Evolutionary conservation across 1,140 invertebrate species (phyloP), one percentile per base, ranked within the genome.

Genomic region (Drosophila malerkotliana): DNA sequence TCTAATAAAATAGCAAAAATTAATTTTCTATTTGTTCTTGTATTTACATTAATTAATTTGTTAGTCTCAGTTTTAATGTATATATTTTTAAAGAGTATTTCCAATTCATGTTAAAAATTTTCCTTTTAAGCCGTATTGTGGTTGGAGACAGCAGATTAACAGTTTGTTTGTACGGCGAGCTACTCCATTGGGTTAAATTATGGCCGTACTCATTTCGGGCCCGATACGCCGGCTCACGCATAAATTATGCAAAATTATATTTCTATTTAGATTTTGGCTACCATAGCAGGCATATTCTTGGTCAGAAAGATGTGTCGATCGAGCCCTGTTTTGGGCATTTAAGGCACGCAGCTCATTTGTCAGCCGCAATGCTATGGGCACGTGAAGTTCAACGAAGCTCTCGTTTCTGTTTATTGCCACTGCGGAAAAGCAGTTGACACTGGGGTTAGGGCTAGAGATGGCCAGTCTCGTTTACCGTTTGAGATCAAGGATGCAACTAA

Each of bases 161-260:
- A 44, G 72, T 62, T 72, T 55, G 44, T 44, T 59, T 56, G 45
- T 52, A 68, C 24, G 26, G 21, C 54, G 10, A 34, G 41, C 41
- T 37, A 24, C 57, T 64, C 66, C 51, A 49, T 63, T 52, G 52
- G 26, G 21, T 63, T 59, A 58, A 67, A 28, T 63, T 69, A 63
- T 74, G 47, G 62, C 37, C 55, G 55, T 28, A 75, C 68, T 66
- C 57, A 78, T 75, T 79, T 71, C 39, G 52, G 71, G 14, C 10
- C 34, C 18, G 45, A 15, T 45, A 57, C 61, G 59, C 72, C 79
- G 48, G 47, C 48, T 32, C 59, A 59, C 49, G 82, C 82, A 81
- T 87, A 87, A 76, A 87, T 87, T 87, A 85, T 85, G 66, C 82
- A 85, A 87, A 72, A 64, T 67, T 57, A 56, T 61, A 58, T 75